These are phyloP conservation scores for Parazoanthus darwini DNA, from an alignment of 92 coral and sea anemone species.

Conservation along the genomic window DNA sequence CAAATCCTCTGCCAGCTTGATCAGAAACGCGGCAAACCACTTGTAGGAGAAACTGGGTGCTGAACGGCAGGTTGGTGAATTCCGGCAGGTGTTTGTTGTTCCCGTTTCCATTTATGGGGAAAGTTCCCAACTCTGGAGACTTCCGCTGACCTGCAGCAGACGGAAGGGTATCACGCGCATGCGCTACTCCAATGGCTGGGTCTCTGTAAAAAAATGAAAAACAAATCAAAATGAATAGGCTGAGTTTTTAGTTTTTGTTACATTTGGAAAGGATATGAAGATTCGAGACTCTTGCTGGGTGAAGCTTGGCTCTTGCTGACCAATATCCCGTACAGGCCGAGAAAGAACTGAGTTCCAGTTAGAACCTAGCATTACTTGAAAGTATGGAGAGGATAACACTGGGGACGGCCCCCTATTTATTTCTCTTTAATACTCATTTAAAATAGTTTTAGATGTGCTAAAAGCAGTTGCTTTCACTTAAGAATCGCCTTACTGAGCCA, in stretches of 20 bases:
- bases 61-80: constrained; percentile 49
- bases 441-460: too few relatives aligned
- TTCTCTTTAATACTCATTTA: too few relatives aligned
- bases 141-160: not conserved
- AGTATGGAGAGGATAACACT: too few relatives aligned
- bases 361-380: too few relatives aligned
- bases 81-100: constrained; percentile 6
- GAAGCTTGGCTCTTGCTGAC: too few relatives aligned
- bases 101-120: not conserved
- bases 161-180: constrained; percentile 32
- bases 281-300: not conserved
- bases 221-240: not conserved
- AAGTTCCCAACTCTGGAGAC: not conserved
- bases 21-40: constrained; percentile 52
- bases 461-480: too few relatives aligned
- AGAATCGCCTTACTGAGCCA: too few relatives aligned
- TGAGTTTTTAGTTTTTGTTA: not conserved
- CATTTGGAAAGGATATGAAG: not conserved
- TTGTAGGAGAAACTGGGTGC: constrained; percentile 57
- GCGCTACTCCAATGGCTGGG: constrained; percentile 1
- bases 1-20: constrained; percentile 50
- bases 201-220: constrained; percentile 1
- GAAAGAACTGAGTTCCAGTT: too few relatives aligned
- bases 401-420: too few relatives aligned
- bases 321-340: too few relatives aligned